Evolutionary conservation across 2,888 invertebrate genomes (phyloP).

Genomic region (Gisinianus flammeolus): DNA sequence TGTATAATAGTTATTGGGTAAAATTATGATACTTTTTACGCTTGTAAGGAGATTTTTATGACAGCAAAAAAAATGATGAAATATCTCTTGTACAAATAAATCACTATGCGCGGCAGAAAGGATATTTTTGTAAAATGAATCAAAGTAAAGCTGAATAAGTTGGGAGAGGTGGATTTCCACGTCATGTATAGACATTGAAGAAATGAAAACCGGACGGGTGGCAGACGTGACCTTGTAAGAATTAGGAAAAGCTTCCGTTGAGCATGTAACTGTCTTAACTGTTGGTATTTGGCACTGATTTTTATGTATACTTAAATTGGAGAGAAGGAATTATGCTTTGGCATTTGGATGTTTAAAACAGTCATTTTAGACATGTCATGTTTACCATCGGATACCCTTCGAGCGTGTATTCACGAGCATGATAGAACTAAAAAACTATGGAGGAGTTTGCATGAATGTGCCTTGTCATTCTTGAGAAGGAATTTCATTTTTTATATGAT

Average conservation of each 20-base stretch:
- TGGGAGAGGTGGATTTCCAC: no score
- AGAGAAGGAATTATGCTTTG: neutral
- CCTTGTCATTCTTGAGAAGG: neutral
- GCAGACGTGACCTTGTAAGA: constrained; percentile 27
- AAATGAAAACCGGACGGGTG: constrained; percentile 25
- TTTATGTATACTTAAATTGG: constrained; percentile 5
- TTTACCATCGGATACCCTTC: neutral
- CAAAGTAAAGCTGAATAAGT: no score
- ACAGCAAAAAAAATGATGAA: no score
- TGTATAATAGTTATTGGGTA: no score
- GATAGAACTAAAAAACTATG: no score
- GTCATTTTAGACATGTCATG: neutral
- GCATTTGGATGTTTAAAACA: neutral
- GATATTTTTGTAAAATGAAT: no score
- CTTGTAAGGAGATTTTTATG: no score
- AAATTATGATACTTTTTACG: no score
- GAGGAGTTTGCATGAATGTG: neutral
- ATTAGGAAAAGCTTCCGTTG: constrained; percentile 23
- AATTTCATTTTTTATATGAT: neutral
- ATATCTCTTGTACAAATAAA: no score
- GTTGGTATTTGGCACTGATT: constrained; percentile 7
- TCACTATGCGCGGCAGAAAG: no score
- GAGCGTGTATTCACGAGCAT: no score
- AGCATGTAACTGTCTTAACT: constrained; percentile 13
- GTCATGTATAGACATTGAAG: no score